These are phyloP conservation scores for Silurus glanis DNA, from an alignment of 2,113 vertebrate genomes.

Conservation along the genomic window DNA sequence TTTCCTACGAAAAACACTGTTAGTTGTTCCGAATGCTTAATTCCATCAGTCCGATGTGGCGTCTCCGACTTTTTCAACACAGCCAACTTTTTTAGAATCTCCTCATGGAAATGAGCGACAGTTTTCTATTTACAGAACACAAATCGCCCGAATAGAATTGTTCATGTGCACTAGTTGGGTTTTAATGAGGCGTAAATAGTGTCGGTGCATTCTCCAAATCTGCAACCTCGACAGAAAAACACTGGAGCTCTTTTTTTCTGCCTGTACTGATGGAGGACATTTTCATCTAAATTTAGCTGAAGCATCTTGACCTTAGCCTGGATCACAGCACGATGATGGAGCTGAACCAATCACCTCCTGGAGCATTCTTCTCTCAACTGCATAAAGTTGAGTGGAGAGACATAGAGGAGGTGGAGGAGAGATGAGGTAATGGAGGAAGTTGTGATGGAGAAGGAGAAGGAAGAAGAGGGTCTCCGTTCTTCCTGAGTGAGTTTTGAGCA, in stretches of 20 bases:
- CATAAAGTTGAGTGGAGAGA: conserved; percentile 16
- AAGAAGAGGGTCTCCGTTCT: conserved; percentile 30
- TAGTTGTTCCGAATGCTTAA: not conserved
- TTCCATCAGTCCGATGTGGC: not conserved
- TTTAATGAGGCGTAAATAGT: not conserved
- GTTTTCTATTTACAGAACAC: not conserved
- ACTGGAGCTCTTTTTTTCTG: conserved; percentile 53
- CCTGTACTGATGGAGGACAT: conserved; percentile 55
- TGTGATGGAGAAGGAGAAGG: conserved; percentile 8
- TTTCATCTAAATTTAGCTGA: conserved; percentile 70
- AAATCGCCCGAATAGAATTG: not conserved
- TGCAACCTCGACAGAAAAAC: conserved; percentile 23
- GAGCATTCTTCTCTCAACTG: conserved; percentile 44
- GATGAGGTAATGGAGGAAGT: too few species aligned
- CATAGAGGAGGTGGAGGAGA: too few species aligned
- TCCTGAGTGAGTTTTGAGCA: conserved; percentile 49
- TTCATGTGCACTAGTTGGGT: not conserved
- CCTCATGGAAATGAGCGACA: not conserved
- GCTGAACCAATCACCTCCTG: conserved; percentile 52
- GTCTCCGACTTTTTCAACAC: not conserved
- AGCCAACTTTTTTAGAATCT: not conserved
- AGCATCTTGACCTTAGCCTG: conserved; percentile 58
- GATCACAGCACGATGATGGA: conserved; percentile 39
- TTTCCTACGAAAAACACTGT: not conserved
- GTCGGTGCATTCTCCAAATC: not conserved